A percentile compares a stretch with the other conserved stretches of the same genome.
These are phyloP conservation scores for Vimba vimba DNA, from an alignment of 2,113 vertebrate genomes.

Conservation along the genomic window DNA sequence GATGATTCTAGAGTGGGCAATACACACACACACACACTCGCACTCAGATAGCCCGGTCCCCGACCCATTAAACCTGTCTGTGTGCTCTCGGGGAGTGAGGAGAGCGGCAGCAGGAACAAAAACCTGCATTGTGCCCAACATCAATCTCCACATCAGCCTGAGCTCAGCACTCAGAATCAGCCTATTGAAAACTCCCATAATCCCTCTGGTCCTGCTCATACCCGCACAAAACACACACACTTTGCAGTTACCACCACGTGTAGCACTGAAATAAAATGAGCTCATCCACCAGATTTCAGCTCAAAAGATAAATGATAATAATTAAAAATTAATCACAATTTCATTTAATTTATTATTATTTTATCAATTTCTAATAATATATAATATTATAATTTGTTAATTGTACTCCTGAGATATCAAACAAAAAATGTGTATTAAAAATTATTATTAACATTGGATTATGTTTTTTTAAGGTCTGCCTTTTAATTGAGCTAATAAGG, in stretches of 20 bases:
- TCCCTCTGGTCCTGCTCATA: slow-evolving; percentile 50
- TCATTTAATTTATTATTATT: too few relatives aligned
- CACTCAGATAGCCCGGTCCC: slow-evolving; percentile 10
- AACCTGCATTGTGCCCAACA: slow-evolving; percentile 72
- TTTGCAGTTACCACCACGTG: neutral
- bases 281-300: slow-evolving; percentile 17
- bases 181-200: slow-evolving; percentile 68
- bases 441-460: neutral
- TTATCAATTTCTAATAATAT: too few relatives aligned
- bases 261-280: slow-evolving; percentile 14
- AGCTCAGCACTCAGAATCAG: slow-evolving; percentile 56
- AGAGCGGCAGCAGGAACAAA: slow-evolving; percentile 60
- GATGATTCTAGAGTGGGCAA: slow-evolving; percentile 24
- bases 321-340: neutral
- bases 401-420: neutral
- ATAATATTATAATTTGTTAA: neutral
- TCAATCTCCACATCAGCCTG: slow-evolving; percentile 74
- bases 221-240: slow-evolving; percentile 38
- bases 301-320: neutral
- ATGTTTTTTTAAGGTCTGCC: neutral
- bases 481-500: neutral
- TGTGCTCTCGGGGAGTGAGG: neutral
- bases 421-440: neutral
- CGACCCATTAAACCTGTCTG: slow-evolving; percentile 17
- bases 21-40: slow-evolving; percentile 25